These are phyloP conservation scores for Hipposideros armiger DNA, from an alignment of 2,113 vertebrate genomes.

Conservation along the genomic window DNA sequence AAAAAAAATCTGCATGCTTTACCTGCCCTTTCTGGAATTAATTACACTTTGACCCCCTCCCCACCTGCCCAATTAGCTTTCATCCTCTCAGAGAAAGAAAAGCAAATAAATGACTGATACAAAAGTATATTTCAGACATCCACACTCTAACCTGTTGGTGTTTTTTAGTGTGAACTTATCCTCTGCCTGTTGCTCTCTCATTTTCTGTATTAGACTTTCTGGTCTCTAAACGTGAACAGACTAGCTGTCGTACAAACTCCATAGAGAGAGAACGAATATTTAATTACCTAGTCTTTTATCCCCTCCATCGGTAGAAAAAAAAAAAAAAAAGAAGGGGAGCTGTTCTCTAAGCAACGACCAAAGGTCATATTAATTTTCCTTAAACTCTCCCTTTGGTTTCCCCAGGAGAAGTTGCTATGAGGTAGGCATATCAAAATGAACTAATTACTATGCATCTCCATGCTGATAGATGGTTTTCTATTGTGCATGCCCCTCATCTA, in stretches of 20 bases:
- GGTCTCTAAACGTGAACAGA: neutral
- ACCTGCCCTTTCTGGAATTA: neutral
- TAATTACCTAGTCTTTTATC: slow-evolving; percentile 66
- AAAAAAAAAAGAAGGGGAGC: too few relatives aligned
- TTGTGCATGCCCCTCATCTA: neutral
- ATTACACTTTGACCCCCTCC: neutral
- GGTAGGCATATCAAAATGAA: slow-evolving; percentile 53
- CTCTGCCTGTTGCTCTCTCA: neutral
- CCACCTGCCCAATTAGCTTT: neutral
- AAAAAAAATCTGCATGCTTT: neutral
- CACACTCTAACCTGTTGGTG: neutral
- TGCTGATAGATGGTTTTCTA: slow-evolving; percentile 19
- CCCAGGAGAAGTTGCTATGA: slow-evolving; percentile 52
- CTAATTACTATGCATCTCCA: slow-evolving; percentile 62
- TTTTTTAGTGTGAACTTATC: neutral
- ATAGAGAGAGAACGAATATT: neutral
- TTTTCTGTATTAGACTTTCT: neutral
- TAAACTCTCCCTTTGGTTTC: neutral
- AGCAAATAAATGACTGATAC: neutral
- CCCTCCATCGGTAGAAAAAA: neutral
- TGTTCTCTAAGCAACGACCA: slow-evolving; percentile 46
- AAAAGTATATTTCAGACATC: neutral
- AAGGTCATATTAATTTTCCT: slow-evolving; percentile 64
- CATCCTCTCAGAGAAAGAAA: neutral
- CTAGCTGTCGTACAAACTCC: neutral